Conservation (phyloP, 2,797 vertebrate genomes). For the Sebastes ruberrimus region DNA sequence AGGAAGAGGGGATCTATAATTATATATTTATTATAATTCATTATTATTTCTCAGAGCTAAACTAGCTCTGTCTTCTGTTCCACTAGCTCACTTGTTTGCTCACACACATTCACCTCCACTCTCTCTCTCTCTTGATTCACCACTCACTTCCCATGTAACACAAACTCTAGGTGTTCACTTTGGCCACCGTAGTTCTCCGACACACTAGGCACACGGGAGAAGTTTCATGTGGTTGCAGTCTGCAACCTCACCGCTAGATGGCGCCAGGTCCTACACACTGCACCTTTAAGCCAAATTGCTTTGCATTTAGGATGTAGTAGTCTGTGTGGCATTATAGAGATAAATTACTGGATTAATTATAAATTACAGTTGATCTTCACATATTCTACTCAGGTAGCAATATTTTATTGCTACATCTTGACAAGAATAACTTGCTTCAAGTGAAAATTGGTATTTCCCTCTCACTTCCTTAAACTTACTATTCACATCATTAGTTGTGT, state of each 20-base stretch:
- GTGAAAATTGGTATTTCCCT: neutral
- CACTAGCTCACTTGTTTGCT: too few species aligned
- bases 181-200: neutral
- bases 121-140: neutral
- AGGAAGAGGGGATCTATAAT: too few species aligned
- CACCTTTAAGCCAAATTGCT: neutral
- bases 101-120: neutral
- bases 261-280: neutral
- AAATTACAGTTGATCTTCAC: conserved; percentile 13
- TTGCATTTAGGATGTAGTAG: neutral
- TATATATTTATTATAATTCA: too few species aligned
- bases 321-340: neutral
- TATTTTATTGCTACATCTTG: neutral
- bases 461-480: neutral
- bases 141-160: neutral
- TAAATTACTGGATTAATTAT: neutral
- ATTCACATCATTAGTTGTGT: neutral
- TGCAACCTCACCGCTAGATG: neutral
- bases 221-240: neutral
- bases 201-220: neutral
- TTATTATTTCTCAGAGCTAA: too few species aligned
- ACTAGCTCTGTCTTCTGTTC: too few species aligned
- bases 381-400: neutral
- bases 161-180: neutral
- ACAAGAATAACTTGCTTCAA: neutral